Evolutionary conservation across 2,113 vertebrate genomes (phyloP).

Genomic region (Psettodes erumei): DNA sequence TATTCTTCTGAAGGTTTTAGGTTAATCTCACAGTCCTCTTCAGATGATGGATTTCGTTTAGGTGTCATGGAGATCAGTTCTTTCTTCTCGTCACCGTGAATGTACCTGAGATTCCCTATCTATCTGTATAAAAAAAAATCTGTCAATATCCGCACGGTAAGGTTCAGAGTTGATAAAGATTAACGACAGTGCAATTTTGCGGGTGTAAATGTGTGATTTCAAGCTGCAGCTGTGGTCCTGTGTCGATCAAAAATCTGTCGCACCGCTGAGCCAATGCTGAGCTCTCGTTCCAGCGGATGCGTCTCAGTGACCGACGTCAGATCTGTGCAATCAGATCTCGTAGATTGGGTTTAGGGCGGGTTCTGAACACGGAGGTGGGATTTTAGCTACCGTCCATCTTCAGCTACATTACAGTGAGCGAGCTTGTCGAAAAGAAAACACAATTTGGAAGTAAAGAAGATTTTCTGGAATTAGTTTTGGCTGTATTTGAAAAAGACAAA

Average conservation of each 20-base stretch:
- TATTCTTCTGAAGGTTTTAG: neutral
- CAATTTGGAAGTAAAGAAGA: slow-evolving; percentile 82
- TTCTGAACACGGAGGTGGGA: slow-evolving; percentile 68
- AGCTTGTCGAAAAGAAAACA: slow-evolving; percentile 84
- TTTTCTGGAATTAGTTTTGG: slow-evolving; percentile 78
- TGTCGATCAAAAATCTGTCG: slow-evolving; percentile 21
- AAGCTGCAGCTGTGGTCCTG: neutral
- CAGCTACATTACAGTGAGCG: slow-evolving; percentile 81
- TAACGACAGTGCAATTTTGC: neutral
- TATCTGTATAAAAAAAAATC: neutral
- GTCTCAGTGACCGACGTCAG: slow-evolving; percentile 18
- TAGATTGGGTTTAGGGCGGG: slow-evolving; percentile 62
- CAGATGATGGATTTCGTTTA: neutral
- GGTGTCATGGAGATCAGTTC: slow-evolving; percentile 1
- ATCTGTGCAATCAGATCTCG: slow-evolving; percentile 62
- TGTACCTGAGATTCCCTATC: neutral
- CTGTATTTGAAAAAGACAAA: slow-evolving; percentile 79
- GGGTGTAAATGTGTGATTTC: neutral
- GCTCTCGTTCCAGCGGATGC: slow-evolving; percentile 59
- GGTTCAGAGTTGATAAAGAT: neutral
- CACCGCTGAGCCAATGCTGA: slow-evolving; percentile 51
- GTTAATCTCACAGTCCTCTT: neutral
- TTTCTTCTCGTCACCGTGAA: neutral
- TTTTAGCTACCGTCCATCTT: slow-evolving; percentile 84
- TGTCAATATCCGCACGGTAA: neutral